Base-by-base conservation (phyloP, 2,888 invertebrate genomes). In the Epirrita christyi region DNA sequence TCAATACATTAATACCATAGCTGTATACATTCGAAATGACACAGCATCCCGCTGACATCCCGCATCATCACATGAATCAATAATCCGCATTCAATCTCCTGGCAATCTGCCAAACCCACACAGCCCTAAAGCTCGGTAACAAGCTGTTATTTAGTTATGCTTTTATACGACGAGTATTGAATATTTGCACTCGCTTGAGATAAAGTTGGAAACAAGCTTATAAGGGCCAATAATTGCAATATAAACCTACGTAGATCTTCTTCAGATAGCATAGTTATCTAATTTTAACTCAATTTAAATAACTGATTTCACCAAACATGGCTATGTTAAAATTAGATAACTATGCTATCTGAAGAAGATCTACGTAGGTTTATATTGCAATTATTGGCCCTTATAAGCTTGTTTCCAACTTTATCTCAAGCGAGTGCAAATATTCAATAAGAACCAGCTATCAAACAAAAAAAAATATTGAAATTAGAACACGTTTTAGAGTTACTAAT, bases 51-150 rank as follows among this genome's bases (percentile, higher is more conserved):
- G 61, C 57, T 41, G 34, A 44, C 40, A 59, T 57, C 63, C 55
- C 44, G 21, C 53, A 44, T 51, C 43, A 55, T 42, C 56, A 51
- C 67, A 71, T 77, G 75, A 80, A 79, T 80, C 80, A 80, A 80
- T 80, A 79, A 65, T 48, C 68, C 68, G 68, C 70, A 68, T 66
- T 56, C 55, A 67, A 58, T 40, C 38, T 21, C 54, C 63, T 79
- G 80, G 78, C 74, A 50, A 11, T 27, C 15, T 11, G 76, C 79
- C 79, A 80, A 68, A 45, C 53, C n/a, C n/a, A 43, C 63, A 51
- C 47, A 40, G 37, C 40, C 36, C 37, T 36, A 34, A 38, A 53
- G n/a, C 38, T 44, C n/a, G 34, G 41, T 27, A 43, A 41, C 41
- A 41, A 41, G n/a, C 41, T 38, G 32, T 32, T 6, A 32, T 36